Percentiles rank a stretch among this genome's conserved stretches.
These are phyloP conservation scores for Tamandua tetradactyla DNA, from an alignment of 2,797 vertebrate species.

Conservation along the genomic window DNA sequence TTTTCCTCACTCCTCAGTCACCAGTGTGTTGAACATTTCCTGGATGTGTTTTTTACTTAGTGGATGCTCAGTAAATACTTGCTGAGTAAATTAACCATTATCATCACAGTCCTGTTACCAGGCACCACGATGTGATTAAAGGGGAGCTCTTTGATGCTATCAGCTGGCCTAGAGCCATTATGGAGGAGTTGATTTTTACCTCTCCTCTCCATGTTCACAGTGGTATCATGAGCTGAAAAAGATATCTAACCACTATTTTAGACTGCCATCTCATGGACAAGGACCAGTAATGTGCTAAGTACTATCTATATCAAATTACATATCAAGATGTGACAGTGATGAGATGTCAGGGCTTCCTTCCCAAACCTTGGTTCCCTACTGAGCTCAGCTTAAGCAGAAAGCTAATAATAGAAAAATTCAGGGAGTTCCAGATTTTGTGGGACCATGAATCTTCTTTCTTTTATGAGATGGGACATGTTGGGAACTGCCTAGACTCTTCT, in stretches of 20 bases:
- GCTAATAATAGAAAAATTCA: not conserved
- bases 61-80: not conserved
- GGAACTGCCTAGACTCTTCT: not conserved
- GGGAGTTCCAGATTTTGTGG: not conserved
- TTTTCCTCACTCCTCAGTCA: not conserved
- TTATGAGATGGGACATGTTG: not conserved
- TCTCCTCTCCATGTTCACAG: not conserved
- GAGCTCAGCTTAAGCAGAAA: not conserved
- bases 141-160: fast-evolving
- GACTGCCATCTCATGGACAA: not conserved
- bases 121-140: not conserved
- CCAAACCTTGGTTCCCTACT: not conserved
- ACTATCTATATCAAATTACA: not conserved
- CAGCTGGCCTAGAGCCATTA: not conserved
- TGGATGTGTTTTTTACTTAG: fast-evolving
- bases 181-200: no score
- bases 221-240: not conserved
- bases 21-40: no score
- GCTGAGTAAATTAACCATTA: no score
- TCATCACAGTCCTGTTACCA: not conserved
- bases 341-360: not conserved
- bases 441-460: not conserved
- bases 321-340: not conserved
- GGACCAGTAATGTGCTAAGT: not conserved
- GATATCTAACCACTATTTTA: not conserved